phyloP scores from a whole-genome alignment of 1,140 invertebrate genomes.

The Chironomus striatipennis region DNA sequence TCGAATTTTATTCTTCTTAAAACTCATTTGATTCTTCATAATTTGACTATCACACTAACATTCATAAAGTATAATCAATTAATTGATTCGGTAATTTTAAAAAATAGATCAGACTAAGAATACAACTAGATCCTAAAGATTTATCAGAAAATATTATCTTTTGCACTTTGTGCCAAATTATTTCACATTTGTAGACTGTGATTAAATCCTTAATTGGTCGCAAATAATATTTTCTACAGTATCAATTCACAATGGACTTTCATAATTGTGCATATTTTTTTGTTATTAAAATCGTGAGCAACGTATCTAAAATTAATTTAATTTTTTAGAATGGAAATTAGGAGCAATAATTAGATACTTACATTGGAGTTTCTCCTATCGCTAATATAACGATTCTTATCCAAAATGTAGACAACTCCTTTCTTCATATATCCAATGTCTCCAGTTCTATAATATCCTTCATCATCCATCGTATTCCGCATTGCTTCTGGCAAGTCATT shows the following conservation, averaged over 20 bases:
- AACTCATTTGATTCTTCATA: background rate
- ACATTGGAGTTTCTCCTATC: conserved; percentile 4
- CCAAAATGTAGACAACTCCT: background rate
- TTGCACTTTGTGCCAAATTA: background rate
- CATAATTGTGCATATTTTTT: background rate
- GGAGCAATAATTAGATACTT: background rate
- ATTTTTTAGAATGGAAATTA: background rate
- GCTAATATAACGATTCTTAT: background rate
- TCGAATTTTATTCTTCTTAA: background rate
- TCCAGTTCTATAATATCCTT: background rate
- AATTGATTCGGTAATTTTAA: background rate
- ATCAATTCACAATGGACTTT: background rate
- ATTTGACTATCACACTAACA: background rate
- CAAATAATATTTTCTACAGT: background rate
- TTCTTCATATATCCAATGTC: conserved; percentile 1
- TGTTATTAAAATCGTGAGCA: conserved; percentile 2
- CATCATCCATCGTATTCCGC: background rate
- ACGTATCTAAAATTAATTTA: background rate
- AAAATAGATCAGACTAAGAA: background rate
- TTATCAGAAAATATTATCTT: background rate
- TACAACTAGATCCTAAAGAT: background rate
- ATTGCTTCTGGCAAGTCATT: background rate
- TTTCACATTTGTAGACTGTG: background rate
- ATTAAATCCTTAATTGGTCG: background rate
- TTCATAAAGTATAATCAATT: background rate